phyloP scores from a whole-genome alignment of 2,113 vertebrate genomes.

The Neogobius melanostomus region DNA sequence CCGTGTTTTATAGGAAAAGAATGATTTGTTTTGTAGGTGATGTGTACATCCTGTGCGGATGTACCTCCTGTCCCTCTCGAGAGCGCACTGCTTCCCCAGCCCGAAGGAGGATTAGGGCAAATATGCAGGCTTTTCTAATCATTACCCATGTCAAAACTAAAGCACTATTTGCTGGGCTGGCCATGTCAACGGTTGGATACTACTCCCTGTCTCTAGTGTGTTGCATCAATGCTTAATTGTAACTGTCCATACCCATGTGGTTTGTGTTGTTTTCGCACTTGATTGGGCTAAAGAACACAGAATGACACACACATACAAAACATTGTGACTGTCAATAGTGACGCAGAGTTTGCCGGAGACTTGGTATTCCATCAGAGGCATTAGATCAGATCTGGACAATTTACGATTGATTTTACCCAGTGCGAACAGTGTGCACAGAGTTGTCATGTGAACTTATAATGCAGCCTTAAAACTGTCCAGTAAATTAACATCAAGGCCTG shows the following conservation, averaged over 20 bases:
- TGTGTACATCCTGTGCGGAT: constrained; percentile 8
- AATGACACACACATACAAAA: too few species aligned
- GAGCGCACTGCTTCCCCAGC: constrained; percentile 1
- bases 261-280: background rate
- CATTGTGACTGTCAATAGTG: too few species aligned
- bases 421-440: too few species aligned
- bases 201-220: background rate
- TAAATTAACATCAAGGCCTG: too few species aligned
- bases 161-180: background rate
- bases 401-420: too few species aligned
- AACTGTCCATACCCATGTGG: background rate
- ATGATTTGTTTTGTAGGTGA: constrained; percentile 8
- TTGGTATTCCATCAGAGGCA: too few species aligned
- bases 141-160: background rate
- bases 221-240: constrained; percentile 13
- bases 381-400: too few species aligned
- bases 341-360: too few species aligned
- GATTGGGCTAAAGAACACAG: background rate
- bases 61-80: constrained; percentile 12
- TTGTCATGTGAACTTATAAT: too few species aligned
- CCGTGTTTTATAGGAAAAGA: background rate
- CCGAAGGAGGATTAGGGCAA: constrained; percentile 3
- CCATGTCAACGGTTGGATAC: background rate
- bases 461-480: too few species aligned
- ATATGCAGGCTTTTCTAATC: constrained; percentile 1